Evolutionary conservation across 2,888 invertebrate genomes (phyloP).

Genomic region (Chrysina gloriosa): DNA sequence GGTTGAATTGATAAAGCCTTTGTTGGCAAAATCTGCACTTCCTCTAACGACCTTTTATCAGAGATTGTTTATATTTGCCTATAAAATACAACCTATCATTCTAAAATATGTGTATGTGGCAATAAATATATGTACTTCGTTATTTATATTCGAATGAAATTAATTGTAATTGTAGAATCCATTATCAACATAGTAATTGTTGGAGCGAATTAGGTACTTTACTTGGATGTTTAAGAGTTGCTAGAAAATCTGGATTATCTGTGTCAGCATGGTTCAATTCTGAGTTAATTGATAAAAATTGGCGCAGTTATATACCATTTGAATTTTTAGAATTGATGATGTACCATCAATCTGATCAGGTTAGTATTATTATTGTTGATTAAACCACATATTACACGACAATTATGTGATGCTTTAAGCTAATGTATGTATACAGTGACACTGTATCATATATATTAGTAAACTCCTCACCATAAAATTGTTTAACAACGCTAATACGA

Average conservation of each 20-base stretch:
- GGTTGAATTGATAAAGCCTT: constrained; percentile 55
- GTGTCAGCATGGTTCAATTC: not conserved
- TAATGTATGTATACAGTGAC: too few species aligned
- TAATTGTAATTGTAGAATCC: constrained; percentile 42
- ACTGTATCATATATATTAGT: too few species aligned
- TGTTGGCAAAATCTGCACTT: constrained; percentile 54
- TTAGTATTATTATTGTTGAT: constrained; percentile 56
- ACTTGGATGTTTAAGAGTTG: constrained; percentile 66
- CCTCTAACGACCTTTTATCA: constrained; percentile 59
- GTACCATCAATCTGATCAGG: constrained; percentile 71
- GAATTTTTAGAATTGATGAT: constrained; percentile 69
- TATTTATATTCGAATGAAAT: not conserved
- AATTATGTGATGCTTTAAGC: too few species aligned
- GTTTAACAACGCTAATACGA: too few species aligned
- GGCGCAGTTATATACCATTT: constrained; percentile 70
- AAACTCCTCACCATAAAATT: too few species aligned
- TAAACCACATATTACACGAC: too few species aligned
- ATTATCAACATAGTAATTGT: constrained; percentile 44
- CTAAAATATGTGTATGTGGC: constrained; percentile 56
- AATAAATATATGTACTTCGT: not conserved
- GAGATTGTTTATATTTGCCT: constrained; percentile 59
- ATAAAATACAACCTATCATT: constrained; percentile 59
- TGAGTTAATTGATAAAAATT: constrained; percentile 56
- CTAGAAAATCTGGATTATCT: constrained; percentile 60
- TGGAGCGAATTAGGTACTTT: constrained; percentile 63